Conservation (phyloP, 2,888 invertebrate species). For the Aphidoletes aphidimyza region DNA sequence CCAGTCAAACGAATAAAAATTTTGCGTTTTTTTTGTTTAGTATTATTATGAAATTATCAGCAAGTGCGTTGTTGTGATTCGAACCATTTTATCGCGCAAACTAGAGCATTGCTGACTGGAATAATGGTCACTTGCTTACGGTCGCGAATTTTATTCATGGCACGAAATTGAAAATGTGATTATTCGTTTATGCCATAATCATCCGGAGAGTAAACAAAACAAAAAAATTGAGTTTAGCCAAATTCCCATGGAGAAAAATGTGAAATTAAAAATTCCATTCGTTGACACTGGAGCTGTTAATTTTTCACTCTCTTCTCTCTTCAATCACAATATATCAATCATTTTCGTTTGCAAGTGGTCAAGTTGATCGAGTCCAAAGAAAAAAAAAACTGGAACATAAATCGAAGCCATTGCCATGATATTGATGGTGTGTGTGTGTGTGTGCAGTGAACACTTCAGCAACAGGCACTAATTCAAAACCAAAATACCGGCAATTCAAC, state of each 20-base stretch:
- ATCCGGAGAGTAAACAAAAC: no score
- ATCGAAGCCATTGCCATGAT: background rate
- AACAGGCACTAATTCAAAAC: background rate
- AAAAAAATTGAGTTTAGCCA: background rate
- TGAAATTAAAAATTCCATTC: constrained; percentile 15
- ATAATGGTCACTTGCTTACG: no score
- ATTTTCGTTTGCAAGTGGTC: background rate
- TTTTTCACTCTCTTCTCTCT: no score
- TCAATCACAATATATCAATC: background rate
- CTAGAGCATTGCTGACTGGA: no score
- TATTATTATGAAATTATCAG: constrained; percentile 17
- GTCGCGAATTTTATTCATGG: background rate
- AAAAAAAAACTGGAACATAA: background rate
- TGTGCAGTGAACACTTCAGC: background rate
- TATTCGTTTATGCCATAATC: background rate
- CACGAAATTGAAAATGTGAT: background rate
- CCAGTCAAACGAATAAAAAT: background rate
- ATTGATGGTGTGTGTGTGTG: no score
- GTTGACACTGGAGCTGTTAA: background rate
- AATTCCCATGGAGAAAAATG: background rate
- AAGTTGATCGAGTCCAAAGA: background rate
- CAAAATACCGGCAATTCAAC: background rate
- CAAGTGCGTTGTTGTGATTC: background rate
- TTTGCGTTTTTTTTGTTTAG: constrained; percentile 13
- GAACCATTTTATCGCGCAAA: background rate